phyloP scores from a whole-genome alignment of 2,113 vertebrate genomes.

The Cyprinodon brontotheroides region DNA sequence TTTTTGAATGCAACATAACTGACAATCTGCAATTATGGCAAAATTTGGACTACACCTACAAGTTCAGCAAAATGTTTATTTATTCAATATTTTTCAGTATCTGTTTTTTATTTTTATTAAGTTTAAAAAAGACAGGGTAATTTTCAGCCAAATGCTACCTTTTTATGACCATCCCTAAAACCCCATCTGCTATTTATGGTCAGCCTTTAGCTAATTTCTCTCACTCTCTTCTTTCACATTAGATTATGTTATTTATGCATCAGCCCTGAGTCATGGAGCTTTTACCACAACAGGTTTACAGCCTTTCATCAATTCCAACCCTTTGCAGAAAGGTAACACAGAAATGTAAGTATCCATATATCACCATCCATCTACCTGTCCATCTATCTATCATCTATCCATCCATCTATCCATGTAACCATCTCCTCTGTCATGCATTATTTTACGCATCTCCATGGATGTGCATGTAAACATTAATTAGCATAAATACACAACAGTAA shows the following conservation, averaged over 20 bases:
- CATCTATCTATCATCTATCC: too few species aligned
- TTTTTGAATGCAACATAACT: too few species aligned
- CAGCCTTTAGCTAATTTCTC: slow-evolving; percentile 37
- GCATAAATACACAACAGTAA: slow-evolving; percentile 17
- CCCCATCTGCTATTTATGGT: slow-evolving; percentile 37
- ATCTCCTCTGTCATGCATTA: background rate
- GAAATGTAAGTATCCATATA: background rate
- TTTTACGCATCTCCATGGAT: slow-evolving; percentile 1
- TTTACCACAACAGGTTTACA: slow-evolving; percentile 51
- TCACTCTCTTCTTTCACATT: slow-evolving; percentile 29
- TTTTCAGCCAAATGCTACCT: background rate
- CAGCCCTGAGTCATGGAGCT: slow-evolving; percentile 39
- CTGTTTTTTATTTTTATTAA: background rate
- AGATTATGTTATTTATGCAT: slow-evolving; percentile 50
- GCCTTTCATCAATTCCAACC: slow-evolving; percentile 38
- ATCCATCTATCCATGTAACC: too few species aligned
- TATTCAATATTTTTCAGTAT: background rate
- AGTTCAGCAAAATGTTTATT: background rate
- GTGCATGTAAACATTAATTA: background rate
- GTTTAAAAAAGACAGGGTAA: background rate
- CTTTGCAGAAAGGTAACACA: slow-evolving; percentile 18
- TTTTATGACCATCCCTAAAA: slow-evolving; percentile 23
- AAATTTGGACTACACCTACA: background rate
- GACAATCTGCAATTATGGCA: background rate
- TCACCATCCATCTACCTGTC: too few species aligned